Conservation (phyloP, 2,113 vertebrate species). For the Struthio camelus region DNA sequence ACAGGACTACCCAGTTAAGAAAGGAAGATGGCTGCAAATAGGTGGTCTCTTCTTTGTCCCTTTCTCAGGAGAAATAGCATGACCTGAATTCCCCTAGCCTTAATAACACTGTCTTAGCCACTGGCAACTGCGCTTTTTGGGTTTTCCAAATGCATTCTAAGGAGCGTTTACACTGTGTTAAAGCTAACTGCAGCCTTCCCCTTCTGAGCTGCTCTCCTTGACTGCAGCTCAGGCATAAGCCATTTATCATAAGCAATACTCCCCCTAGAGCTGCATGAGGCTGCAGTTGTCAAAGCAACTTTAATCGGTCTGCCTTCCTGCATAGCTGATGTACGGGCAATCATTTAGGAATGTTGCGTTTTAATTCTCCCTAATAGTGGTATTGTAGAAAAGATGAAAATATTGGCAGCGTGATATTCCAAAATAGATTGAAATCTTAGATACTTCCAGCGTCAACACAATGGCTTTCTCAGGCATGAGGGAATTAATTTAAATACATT, state of each 20-base stretch:
- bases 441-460: background rate
- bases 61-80: background rate
- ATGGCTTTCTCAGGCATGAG: background rate
- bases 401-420: conserved; percentile 29
- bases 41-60: background rate
- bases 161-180: background rate
- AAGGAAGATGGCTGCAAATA: rapidly evolving
- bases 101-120: background rate
- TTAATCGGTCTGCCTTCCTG: background rate
- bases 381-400: conserved; percentile 20
- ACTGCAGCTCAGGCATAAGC: background rate
- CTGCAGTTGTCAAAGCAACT: background rate
- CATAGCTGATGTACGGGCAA: background rate
- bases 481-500: conserved; percentile 38
- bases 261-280: background rate
- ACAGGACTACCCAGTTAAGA: background rate
- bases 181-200: background rate
- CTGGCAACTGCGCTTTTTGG: background rate
- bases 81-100: background rate
- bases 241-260: rapidly evolving
- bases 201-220: background rate
- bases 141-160: background rate
- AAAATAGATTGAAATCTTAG: conserved; percentile 21
- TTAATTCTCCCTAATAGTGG: background rate
- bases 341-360: background rate